phyloP scores from a whole-genome alignment of 2,113 vertebrate species.

The Dascyllus trimaculatus region DNA sequence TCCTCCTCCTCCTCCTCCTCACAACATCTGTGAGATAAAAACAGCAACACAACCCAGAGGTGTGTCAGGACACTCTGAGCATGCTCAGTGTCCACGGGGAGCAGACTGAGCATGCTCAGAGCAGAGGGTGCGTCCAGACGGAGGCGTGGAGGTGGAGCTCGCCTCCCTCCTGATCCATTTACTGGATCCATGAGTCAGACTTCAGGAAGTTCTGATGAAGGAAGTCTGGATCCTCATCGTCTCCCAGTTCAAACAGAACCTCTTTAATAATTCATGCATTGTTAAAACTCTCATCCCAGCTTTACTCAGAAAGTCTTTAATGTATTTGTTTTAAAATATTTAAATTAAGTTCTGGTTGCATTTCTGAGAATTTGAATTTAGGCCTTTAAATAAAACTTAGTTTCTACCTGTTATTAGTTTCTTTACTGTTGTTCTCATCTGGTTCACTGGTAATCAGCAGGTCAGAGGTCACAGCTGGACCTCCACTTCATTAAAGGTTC shows the following conservation, averaged over 20 bases:
- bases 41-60: constrained; percentile 6
- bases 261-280: background rate
- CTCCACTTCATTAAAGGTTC: too few species aligned
- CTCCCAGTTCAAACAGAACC: background rate
- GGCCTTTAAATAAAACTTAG: too few species aligned
- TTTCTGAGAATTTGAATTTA: background rate
- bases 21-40: constrained; percentile 50
- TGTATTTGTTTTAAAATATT: background rate
- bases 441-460: background rate
- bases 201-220: background rate
- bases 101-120: background rate
- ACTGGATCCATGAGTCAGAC: too few species aligned
- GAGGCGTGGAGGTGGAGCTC: constrained; percentile 38
- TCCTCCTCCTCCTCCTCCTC: constrained; percentile 38
- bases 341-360: background rate
- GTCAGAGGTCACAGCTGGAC: constrained; percentile 45
- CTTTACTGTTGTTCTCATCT: background rate
- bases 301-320: background rate
- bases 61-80: constrained; percentile 14
- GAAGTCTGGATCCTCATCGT: background rate
- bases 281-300: background rate
- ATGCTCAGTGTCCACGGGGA: too few species aligned
- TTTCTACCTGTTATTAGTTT: too few species aligned
- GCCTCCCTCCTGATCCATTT: background rate
- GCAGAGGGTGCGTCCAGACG: constrained; percentile 22